Conservation (phyloP, 2,888 invertebrate species). For the Stratiomys singularior region DNA sequence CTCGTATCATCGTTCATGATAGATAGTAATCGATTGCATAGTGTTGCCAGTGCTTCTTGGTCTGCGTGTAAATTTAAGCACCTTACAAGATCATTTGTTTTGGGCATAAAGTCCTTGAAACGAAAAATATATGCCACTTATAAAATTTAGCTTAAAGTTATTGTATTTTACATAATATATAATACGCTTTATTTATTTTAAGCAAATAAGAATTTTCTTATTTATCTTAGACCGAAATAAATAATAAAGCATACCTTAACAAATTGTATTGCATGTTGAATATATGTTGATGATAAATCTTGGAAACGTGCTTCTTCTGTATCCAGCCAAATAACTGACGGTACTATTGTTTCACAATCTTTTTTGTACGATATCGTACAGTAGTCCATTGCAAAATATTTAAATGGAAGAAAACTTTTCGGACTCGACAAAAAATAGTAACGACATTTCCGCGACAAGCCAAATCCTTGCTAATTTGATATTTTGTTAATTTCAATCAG, state of each 20-base stretch:
- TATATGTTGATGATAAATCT: neutral
- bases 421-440: no score
- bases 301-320: constrained; percentile 6
- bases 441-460: no score
- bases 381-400: constrained; percentile 8
- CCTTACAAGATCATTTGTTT: constrained; percentile 5
- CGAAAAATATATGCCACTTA: no score
- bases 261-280: constrained; percentile 1
- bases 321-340: constrained; percentile 33
- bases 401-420: neutral
- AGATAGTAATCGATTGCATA: neutral
- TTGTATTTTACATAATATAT: no score
- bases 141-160: no score
- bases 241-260: neutral
- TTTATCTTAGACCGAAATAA: neutral
- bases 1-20: constrained; percentile 22
- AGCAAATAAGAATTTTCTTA: neutral
- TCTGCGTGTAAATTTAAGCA: neutral
- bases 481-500: no score
- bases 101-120: neutral
- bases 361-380: constrained; percentile 4
- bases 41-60: neutral
- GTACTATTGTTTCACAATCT: constrained; percentile 6
- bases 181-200: neutral
- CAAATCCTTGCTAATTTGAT: no score